phyloP scores from a whole-genome alignment of 2,888 invertebrate species.

The Stramonita haemastoma region DNA sequence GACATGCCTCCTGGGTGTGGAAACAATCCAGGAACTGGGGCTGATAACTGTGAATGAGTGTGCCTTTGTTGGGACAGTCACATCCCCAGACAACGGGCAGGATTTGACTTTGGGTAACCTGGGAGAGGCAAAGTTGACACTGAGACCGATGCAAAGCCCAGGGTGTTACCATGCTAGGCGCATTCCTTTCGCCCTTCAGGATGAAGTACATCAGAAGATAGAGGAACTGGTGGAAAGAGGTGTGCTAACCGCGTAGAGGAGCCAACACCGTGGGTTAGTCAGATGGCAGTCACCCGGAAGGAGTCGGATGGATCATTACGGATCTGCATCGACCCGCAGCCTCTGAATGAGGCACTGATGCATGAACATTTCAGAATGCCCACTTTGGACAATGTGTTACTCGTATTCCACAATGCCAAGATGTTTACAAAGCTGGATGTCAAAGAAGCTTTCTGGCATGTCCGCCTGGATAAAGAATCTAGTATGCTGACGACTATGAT shows the following conservation, averaged over 20 bases:
- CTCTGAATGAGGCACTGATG: no score
- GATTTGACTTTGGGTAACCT: slow-evolving; percentile 32
- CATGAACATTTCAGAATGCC: no score
- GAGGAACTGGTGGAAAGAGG: slow-evolving; percentile 39
- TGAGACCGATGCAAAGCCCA: slow-evolving; percentile 37
- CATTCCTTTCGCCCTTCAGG: slow-evolving; percentile 43
- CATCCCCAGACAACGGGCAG: background rate
- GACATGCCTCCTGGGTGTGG: slow-evolving; percentile 12
- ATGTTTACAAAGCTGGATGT: slow-evolving; percentile 58
- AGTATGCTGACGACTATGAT: slow-evolving; percentile 56
- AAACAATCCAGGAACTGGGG: slow-evolving; percentile 31
- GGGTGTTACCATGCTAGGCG: slow-evolving; percentile 41
- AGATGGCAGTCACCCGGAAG: slow-evolving; percentile 48
- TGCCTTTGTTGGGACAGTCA: background rate
- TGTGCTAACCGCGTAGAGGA: slow-evolving; percentile 42
- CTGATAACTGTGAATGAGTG: slow-evolving; percentile 13
- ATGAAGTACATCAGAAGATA: slow-evolving; percentile 41
- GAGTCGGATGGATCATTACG: slow-evolving; percentile 40
- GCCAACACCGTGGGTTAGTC: slow-evolving; percentile 49
- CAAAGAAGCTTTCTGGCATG: slow-evolving; percentile 55
- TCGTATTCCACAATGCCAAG: slow-evolving; percentile 49
- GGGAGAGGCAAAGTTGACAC: slow-evolving; percentile 33
- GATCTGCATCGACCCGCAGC: slow-evolving; percentile 51
- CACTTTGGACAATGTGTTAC: no score
- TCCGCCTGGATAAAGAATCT: slow-evolving; percentile 49